Evolutionary conservation across 1,140 invertebrate species (phyloP), one percentile per base, ranked within the genome.

Genomic region (Drosophila sucinea): DNA sequence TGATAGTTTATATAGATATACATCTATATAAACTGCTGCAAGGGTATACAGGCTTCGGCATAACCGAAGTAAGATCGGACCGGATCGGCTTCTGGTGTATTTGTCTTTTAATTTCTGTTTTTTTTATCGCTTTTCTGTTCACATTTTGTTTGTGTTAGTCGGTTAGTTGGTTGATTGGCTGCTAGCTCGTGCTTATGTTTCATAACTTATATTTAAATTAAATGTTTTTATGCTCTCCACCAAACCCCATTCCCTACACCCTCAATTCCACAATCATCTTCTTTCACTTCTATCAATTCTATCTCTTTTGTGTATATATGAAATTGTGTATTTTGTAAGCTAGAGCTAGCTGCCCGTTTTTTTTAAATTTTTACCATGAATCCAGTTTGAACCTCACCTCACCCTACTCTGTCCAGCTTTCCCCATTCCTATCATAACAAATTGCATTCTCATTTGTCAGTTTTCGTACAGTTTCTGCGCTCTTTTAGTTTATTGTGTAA

Each of bases 401-500:
- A 27, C 55, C 29, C 17, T 17, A 17, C 17, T 17, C 17, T 17
- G 17, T 17, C 17, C 17, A 17, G 17, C 17, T 17, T 17, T 17
- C 17, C 17, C 11, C 23, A 58, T 23, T 35, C 35, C 27, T 74
- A 29, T 57, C 73, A 68, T 69, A 70, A 38, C 41, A 47, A 57
- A 17, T 17, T 56, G 35, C 56, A 38, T 77, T 77, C 44, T 17
- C 35, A 23, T 40, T 61, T 25, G 11, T 40, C 38, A 27, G 35
- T 40, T 61, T 30, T 40, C 38, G 23, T 61, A 27, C 44, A 51
- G 11, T 77, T 57, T 62, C 60, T 60, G 60, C 86, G 8, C 71
- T 69, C 86, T 77, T 80, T 83, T 83, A 87, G 84, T 77, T 87
- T 87, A 89, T 87, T 77, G 73, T 83, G 82, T 86, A 77, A 17